Conservation (phyloP, 2,888 invertebrate species). For the Hypsopygia costalis region DNA sequence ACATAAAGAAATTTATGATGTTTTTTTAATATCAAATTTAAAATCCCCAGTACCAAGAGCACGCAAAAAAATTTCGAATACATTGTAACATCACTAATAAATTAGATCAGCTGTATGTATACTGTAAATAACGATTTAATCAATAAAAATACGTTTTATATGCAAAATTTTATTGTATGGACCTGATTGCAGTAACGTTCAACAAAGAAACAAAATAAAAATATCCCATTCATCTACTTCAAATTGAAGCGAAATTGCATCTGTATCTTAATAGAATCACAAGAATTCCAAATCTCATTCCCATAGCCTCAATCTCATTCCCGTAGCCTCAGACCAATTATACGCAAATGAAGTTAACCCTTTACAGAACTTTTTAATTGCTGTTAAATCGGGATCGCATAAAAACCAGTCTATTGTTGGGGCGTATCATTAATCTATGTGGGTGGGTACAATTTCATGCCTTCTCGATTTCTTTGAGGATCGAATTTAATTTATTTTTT, state of each 20-base stretch:
- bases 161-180: too few species aligned
- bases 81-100: too few species aligned
- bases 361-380: constrained; percentile 75
- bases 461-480: constrained; percentile 31
- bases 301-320: constrained; percentile 32
- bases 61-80: too few species aligned
- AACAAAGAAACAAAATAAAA: too few species aligned
- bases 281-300: constrained; percentile 20
- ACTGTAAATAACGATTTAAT: too few species aligned
- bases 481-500: constrained; percentile 19
- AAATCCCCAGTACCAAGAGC: too few species aligned
- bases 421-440: constrained; percentile 65
- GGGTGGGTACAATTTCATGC: constrained; percentile 60
- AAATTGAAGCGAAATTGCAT: not conserved
- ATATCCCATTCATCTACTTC: not conserved
- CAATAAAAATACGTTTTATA: too few species aligned
- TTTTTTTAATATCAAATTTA: too few species aligned
- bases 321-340: constrained; percentile 55
- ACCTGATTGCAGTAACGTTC: too few species aligned
- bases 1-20: too few species aligned
- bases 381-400: constrained; percentile 71
- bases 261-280: not conserved
- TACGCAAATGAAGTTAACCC: constrained; percentile 69
- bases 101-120: too few species aligned
- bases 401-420: constrained; percentile 57